phyloP scores from a whole-genome alignment of 2,113 vertebrate genomes.

The Pagrus major region DNA sequence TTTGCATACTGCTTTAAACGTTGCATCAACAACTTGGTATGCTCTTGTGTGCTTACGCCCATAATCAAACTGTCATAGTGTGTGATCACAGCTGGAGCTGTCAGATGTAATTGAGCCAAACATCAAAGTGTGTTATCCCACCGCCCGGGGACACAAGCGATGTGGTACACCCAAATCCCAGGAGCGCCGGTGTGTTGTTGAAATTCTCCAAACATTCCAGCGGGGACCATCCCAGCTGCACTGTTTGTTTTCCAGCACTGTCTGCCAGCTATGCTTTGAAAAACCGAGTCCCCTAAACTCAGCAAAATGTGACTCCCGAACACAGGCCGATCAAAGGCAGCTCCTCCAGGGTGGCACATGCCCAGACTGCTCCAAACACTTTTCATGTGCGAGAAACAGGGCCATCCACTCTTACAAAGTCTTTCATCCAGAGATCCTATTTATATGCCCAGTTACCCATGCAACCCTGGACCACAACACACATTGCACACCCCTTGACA shows the following conservation, averaged over 20 bases:
- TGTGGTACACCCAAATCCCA: conserved; percentile 33
- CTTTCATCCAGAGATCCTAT: conserved; percentile 78
- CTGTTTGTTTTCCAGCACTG: conserved; percentile 58
- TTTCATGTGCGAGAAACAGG: conserved; percentile 50
- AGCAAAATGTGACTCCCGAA: conserved; percentile 73
- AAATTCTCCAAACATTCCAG: conserved; percentile 58
- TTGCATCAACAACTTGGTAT: conserved; percentile 5
- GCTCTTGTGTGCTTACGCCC: neutral
- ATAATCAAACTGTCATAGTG: neutral
- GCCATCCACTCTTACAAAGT: conserved; percentile 43
- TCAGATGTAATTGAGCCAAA: conserved; percentile 37
- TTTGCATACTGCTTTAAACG: neutral
- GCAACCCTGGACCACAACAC: conserved; percentile 78
- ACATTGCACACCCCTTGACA: conserved; percentile 72
- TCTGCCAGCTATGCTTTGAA: conserved; percentile 65
- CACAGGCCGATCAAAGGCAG: conserved; percentile 74
- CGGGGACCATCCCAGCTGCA: conserved; percentile 44
- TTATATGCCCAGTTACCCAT: conserved; percentile 79
- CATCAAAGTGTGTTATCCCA: conserved; percentile 57
- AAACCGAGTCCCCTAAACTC: conserved; percentile 73
- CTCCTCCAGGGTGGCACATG: conserved; percentile 54
- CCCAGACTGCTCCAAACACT: conserved; percentile 46
- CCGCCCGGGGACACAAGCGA: conserved; percentile 33
- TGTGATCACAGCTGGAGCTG: conserved; percentile 21
- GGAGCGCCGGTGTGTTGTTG: conserved; percentile 16